Conservation (phyloP, 2,888 invertebrate species). For the Euplexia lucipara region DNA sequence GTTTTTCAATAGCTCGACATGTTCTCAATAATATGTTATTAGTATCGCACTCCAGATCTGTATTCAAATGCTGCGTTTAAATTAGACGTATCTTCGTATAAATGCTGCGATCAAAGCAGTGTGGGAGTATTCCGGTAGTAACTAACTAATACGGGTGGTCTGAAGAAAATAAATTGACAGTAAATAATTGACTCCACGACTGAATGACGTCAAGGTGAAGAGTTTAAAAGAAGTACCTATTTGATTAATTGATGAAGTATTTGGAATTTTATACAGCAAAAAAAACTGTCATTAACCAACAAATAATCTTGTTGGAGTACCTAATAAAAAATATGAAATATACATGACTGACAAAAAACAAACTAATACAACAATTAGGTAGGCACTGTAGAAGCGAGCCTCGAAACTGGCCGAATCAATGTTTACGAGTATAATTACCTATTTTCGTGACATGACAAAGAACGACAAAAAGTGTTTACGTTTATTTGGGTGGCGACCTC, state of each 20-base stretch:
- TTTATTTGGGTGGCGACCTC: slow-evolving; percentile 81
- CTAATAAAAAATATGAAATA: slow-evolving; percentile 48
- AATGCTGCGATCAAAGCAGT: slow-evolving; percentile 59
- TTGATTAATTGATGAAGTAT: slow-evolving; percentile 59
- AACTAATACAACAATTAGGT: slow-evolving; percentile 43
- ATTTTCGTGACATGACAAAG: slow-evolving; percentile 65
- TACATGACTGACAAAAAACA: slow-evolving; percentile 50
- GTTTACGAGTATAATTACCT: slow-evolving; percentile 48
- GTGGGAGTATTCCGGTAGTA: slow-evolving; percentile 61
- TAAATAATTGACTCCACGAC: slow-evolving; percentile 61
- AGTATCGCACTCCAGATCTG: slow-evolving; percentile 56
- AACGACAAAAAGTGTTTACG: slow-evolving; percentile 73
- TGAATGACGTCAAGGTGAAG: slow-evolving; percentile 59
- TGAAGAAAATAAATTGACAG: slow-evolving; percentile 60
- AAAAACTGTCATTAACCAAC: slow-evolving; percentile 56
- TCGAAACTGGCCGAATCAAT: slow-evolving; percentile 47
- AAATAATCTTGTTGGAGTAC: slow-evolving; percentile 42
- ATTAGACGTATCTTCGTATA: slow-evolving; percentile 64
- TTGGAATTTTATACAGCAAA: slow-evolving; percentile 39
- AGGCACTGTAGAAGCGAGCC: slow-evolving; percentile 10
- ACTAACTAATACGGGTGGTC: slow-evolving; percentile 59
- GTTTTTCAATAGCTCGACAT: slow-evolving; percentile 39
- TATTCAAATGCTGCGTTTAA: slow-evolving; percentile 61
- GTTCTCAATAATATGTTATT: slow-evolving; percentile 59
- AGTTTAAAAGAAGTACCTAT: slow-evolving; percentile 47